These are phyloP conservation scores for Pterois miles DNA, from an alignment of 2,797 vertebrate species.

Conservation along the genomic window DNA sequence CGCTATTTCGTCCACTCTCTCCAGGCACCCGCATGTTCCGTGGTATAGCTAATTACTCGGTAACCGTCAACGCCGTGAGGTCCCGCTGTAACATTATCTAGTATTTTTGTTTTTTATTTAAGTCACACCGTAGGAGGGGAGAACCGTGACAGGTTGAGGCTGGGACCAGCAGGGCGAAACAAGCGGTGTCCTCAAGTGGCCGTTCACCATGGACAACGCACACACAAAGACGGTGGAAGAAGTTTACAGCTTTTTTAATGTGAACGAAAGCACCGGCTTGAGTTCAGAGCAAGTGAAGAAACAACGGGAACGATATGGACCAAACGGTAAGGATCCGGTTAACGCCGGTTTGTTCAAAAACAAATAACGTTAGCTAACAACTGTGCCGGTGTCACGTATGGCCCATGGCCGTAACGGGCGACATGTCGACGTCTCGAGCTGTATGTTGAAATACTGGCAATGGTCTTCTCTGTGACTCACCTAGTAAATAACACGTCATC, in stretches of 20 bases:
- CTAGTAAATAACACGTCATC: neutral
- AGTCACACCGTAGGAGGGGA: neutral
- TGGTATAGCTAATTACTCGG: neutral
- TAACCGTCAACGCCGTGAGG: neutral
- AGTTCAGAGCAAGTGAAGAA: conserved; percentile 95
- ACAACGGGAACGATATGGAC: conserved; percentile 93
- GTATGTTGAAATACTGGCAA: conserved; percentile 43
- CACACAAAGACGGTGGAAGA: conserved; percentile 99
- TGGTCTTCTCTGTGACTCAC: neutral
- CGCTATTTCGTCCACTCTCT: conserved; percentile 45
- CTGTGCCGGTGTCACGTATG: conserved; percentile 12
- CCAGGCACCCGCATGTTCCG: conserved; percentile 46
- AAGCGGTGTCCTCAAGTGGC: conserved; percentile 67
- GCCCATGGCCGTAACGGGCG: conserved; percentile 44
- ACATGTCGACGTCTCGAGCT: conserved; percentile 81
- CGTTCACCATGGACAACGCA: conserved; percentile 95
- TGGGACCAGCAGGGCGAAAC: conserved; percentile 44
- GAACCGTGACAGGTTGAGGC: conserved; percentile 49
- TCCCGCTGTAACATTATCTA: neutral
- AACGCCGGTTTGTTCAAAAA: neutral
- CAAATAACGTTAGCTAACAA: neutral
- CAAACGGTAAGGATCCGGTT: conserved; percentile 90
- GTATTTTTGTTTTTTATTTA: neutral
- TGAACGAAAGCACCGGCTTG: conserved; percentile 97
- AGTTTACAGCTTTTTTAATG: conserved; percentile 93